Conservation (phyloP, 2,113 vertebrate species). For the Microcebus ravelobensis region DNA sequence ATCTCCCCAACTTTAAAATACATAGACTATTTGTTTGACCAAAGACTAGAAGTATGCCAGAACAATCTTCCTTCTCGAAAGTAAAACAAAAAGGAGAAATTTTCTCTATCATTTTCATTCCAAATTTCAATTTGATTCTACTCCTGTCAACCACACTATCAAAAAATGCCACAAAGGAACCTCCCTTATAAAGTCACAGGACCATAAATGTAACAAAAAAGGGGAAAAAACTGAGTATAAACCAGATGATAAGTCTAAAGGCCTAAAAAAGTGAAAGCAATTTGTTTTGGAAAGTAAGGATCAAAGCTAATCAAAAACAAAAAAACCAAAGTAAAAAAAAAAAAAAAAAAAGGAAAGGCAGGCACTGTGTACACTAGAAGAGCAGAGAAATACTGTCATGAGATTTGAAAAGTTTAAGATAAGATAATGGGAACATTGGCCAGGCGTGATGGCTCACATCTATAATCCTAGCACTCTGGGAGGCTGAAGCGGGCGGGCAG, state of each 20-base stretch:
- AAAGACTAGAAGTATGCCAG: conserved; percentile 15
- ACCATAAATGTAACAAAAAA: background rate
- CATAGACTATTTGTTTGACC: background rate
- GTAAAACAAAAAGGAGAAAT: conserved; percentile 26
- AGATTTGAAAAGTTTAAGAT: background rate
- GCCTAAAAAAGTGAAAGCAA: conserved; percentile 10
- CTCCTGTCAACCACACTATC: background rate
- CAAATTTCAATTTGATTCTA: conserved; percentile 32
- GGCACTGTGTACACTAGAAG: background rate
- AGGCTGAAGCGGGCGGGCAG: no score
- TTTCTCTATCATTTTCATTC: conserved; percentile 12
- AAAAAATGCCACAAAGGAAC: background rate
- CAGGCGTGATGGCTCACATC: no score
- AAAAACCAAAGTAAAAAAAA: background rate
- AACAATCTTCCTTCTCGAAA: conserved; percentile 16
- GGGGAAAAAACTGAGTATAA: background rate
- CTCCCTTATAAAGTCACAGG: background rate
- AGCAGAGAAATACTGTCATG: background rate
- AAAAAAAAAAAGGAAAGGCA: background rate
- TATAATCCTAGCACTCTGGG: no score
- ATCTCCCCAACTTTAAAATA: background rate
- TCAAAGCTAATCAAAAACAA: background rate
- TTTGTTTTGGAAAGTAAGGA: background rate
- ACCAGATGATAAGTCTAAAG: background rate
- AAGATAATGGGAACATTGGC: background rate